Evolutionary conservation across 2,888 invertebrate genomes (phyloP), one percentile per base, ranked within the genome.

Genomic region (Tillus elongatus): DNA sequence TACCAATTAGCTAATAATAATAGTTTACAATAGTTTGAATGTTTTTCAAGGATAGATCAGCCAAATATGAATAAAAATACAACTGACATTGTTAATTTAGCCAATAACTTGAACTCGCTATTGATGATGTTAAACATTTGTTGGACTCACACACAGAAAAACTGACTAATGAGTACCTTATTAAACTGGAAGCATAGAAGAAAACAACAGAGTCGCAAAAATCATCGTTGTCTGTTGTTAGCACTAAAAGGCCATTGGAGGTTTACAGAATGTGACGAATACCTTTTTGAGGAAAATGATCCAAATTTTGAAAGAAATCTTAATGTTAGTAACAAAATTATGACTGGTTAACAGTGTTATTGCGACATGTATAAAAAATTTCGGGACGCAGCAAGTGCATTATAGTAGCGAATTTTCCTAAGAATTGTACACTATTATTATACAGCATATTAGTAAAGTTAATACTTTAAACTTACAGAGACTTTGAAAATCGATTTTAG

Each of bases 151-250:
- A 32, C 10, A 9, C 13, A 9, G 13, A 32, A 32, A 10, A 32
- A 32, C 13, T 32, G 32, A 32, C 15, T 32, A 14, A 32, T 32
- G 32, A 13, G 10, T 6, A 32, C 13, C 32, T 32, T 15, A 13
- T 32, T 13, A 14, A 13, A 8, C 13, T 8, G 32, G 11, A 32
- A 32, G 32, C 10, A 32, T 14, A 32, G 10, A 15, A 32, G 14
- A 6, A 32, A 8, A 10, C 32, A 32, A 11, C 10, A 4, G 11
- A 32, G 32, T 32, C 32, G 10, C 14, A 13, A 13, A 10, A 32
- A 32, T 9, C 10, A 32, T 4, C 32, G 4, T 32, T 14, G 4
- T 32, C 32, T 32, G 10, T 32, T 32, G 10, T 4, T 32, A 14
- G 10, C 32, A 9, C 32, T 13, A 14, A 32, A 32, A 32, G 13